Percentiles rank a stretch among this genome's conserved stretches.
Evolutionary conservation across 2,113 vertebrate genomes (phyloP).

Genomic region (Laterallus jamaicensis): DNA sequence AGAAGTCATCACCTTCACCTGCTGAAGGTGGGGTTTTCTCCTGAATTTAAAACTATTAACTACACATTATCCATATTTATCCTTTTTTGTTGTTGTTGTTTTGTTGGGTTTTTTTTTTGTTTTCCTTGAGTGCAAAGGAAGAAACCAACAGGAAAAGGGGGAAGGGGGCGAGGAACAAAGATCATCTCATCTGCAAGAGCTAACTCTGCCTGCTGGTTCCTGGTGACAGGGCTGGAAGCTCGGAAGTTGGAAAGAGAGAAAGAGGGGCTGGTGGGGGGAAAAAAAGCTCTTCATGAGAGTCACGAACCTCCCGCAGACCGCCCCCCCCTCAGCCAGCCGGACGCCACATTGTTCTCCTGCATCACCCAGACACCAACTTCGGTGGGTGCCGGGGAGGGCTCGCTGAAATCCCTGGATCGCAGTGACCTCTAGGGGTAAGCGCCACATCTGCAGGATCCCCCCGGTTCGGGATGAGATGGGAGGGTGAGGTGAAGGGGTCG

Average conservation of each 20-base stretch:
- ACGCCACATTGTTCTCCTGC: not conserved
- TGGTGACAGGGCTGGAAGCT: not conserved
- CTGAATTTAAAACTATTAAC: not conserved
- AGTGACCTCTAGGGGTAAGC: conserved; percentile 77
- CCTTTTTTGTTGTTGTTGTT: too few species aligned
- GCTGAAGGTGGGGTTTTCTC: not conserved
- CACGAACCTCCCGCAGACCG: not conserved
- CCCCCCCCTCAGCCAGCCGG: not conserved
- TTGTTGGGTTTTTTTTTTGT: too few species aligned
- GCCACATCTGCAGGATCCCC: conserved; percentile 18
- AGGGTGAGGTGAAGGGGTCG: not conserved
- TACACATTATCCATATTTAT: not conserved
- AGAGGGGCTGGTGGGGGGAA: too few species aligned
- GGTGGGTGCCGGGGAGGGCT: not conserved
- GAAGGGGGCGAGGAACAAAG: not conserved
- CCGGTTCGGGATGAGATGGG: not conserved
- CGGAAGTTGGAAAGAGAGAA: not conserved
- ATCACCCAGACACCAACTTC: fast-evolving
- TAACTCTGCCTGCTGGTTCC: not conserved
- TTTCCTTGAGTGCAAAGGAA: not conserved
- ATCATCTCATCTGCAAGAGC: not conserved
- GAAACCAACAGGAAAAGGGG: not conserved
- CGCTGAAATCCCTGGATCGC: conserved; percentile 53
- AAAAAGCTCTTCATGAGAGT: not conserved
- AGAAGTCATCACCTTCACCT: not conserved